A percentile compares a stretch with the other conserved stretches of the same genome.
These are phyloP conservation scores for Rhopalosiphum padi DNA, from an alignment of 1,140 invertebrate genomes.

Conservation along the genomic window DNA sequence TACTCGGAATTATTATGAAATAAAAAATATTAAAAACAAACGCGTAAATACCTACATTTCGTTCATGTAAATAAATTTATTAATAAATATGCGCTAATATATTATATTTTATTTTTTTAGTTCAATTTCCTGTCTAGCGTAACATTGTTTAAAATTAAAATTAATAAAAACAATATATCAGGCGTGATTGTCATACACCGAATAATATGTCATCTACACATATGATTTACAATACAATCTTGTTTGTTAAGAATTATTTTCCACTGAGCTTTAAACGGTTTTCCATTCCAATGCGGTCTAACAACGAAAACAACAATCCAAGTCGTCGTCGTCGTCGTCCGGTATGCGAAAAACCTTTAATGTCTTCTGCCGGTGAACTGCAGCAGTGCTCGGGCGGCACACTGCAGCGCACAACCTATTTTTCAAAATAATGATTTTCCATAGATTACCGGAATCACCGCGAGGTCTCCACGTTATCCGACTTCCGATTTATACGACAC, in stretches of 20 bases:
- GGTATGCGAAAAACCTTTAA: neutral
- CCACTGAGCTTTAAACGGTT: neutral
- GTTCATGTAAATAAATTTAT: no score
- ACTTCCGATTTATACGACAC: conserved; percentile 29
- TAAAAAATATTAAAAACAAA: neutral
- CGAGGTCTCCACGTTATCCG: neutral
- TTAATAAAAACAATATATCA: no score
- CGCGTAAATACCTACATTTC: no score
- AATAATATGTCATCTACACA: no score
- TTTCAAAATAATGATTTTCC: conserved; percentile 24
- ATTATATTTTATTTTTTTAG: no score
- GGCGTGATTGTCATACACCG: no score
- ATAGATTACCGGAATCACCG: neutral
- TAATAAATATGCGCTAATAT: no score
- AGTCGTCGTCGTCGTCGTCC: neutral
- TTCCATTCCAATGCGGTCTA: neutral
- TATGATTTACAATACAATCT: neutral
- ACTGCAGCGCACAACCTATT: neutral
- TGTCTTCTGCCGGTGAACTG: neutral
- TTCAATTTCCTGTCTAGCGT: no score
- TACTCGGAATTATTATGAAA: neutral
- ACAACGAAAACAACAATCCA: neutral
- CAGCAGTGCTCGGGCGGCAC: neutral
- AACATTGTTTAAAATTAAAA: neutral
- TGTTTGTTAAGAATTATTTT: neutral